Evolutionary conservation across 2,888 invertebrate genomes (phyloP).

Genomic region (Galerucella calmariensis): DNA sequence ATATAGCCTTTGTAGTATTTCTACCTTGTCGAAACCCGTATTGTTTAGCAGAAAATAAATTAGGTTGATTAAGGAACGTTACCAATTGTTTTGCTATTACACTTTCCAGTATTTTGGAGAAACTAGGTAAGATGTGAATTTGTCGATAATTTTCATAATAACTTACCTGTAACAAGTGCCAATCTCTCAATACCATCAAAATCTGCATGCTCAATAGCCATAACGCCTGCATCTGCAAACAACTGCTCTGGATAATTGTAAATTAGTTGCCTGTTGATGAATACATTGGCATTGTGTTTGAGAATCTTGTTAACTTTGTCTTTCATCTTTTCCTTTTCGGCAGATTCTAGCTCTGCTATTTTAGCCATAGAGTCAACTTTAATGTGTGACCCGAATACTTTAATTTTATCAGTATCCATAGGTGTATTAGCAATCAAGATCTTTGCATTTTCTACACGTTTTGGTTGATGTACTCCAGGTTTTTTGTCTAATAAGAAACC

Average conservation of each 20-base stretch:
- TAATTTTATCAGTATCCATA: conserved; percentile 99
- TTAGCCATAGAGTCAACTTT: conserved; percentile 93
- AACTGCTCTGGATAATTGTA: conserved; percentile 99
- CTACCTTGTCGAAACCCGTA: too few species aligned
- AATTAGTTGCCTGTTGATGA: conserved; percentile 98
- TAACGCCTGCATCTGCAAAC: conserved; percentile 97
- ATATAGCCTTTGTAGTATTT: too few species aligned
- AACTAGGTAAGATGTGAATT: too few species aligned
- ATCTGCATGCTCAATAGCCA: conserved; percentile 99
- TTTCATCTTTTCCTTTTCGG: conserved; percentile 99
- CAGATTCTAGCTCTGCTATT: conserved; percentile 96
- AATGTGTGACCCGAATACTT: conserved; percentile 96
- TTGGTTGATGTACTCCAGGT: conserved; percentile 97
- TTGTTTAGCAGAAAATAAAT: too few species aligned
- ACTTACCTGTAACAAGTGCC: conserved; percentile 83
- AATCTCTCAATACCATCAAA: conserved; percentile 99
- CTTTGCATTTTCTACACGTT: conserved; percentile 92
- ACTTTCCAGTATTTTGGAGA: too few species aligned
- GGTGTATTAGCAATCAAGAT: conserved; percentile 99
- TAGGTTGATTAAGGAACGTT: too few species aligned
- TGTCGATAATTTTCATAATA: too few species aligned
- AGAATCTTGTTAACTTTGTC: conserved; percentile 98
- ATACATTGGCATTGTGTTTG: conserved; percentile 94
- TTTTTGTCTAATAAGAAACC: conserved; percentile 96
- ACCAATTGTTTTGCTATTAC: too few species aligned